Conservation (phyloP, 2,797 vertebrate genomes). For the Aselliscus stoliczkanus region DNA sequence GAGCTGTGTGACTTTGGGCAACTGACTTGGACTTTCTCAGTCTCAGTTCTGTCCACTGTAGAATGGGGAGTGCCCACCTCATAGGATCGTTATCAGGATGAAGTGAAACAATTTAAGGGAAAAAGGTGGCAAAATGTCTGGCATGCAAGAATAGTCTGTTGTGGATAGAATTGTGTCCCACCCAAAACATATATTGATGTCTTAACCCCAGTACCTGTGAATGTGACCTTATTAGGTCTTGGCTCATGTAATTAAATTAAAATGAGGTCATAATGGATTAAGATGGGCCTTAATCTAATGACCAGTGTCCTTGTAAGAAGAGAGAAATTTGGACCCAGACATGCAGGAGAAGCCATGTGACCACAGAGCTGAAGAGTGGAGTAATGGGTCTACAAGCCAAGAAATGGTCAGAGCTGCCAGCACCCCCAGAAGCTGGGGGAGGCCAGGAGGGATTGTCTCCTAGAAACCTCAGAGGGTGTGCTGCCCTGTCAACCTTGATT, state of each 20-base stretch:
- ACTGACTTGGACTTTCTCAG: neutral
- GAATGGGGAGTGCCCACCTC: neutral
- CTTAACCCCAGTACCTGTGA: too few species aligned
- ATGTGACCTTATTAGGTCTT: neutral
- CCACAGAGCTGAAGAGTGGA: accelerated
- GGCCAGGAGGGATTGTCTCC: accelerated
- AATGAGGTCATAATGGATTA: neutral
- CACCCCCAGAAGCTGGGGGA: too few species aligned
- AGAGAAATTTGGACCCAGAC: neutral
- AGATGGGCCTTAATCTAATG: too few species aligned
- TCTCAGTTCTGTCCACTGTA: neutral
- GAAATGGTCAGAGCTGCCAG: accelerated
- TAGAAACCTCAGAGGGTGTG: accelerated
- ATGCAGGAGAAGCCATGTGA: accelerated
- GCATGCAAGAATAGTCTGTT: neutral
- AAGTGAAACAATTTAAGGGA: neutral
- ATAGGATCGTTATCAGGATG: neutral
- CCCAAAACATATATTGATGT: neutral
- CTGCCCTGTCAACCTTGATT: too few species aligned
- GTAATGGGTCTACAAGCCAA: accelerated
- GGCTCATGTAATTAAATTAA: neutral
- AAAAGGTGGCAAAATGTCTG: neutral
- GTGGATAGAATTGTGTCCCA: too few species aligned
- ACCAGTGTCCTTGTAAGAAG: neutral
- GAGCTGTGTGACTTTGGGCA: neutral